These are phyloP conservation scores for Sphaerophoria taeniata DNA, from an alignment of 2,888 invertebrate genomes.

Conservation along the genomic window DNA sequence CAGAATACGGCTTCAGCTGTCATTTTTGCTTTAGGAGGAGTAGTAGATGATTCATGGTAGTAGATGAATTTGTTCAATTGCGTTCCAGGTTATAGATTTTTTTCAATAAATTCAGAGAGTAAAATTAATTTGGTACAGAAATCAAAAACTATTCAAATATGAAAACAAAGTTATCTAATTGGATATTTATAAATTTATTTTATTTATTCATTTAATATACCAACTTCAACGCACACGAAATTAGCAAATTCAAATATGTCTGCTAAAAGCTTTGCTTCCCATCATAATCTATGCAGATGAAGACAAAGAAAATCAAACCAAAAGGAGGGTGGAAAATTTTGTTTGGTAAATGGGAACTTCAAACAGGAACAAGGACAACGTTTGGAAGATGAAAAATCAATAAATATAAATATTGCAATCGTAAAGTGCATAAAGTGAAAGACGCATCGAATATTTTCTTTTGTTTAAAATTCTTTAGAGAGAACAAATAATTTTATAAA, in stretches of 20 bases:
- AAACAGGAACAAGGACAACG: slow-evolving; percentile 80
- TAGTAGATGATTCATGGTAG: not conserved
- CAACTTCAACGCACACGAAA: no score
- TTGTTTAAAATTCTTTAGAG: not conserved
- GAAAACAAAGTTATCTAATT: no score
- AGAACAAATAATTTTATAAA: not conserved
- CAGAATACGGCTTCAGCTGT: no score
- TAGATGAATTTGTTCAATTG: not conserved
- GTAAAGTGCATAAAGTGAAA: slow-evolving; percentile 55
- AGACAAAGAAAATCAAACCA: slow-evolving; percentile 17
- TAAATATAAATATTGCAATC: slow-evolving; percentile 77
- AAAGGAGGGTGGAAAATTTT: slow-evolving; percentile 52
- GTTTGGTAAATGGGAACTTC: slow-evolving; percentile 42
- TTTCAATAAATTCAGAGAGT: not conserved
- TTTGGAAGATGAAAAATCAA: slow-evolving; percentile 81
- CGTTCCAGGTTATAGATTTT: slow-evolving; percentile 4
- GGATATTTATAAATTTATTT: no score
- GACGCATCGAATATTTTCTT: slow-evolving; percentile 28
- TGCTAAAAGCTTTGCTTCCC: slow-evolving; percentile 28
- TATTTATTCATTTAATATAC: no score
- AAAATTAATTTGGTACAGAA: not conserved
- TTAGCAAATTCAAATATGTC: not conserved
- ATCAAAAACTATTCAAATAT: no score
- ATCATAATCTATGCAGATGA: not conserved
- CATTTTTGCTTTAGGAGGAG: no score